Evolutionary conservation across 2,113 vertebrate genomes (phyloP).

Genomic region (Felis chaus): DNA sequence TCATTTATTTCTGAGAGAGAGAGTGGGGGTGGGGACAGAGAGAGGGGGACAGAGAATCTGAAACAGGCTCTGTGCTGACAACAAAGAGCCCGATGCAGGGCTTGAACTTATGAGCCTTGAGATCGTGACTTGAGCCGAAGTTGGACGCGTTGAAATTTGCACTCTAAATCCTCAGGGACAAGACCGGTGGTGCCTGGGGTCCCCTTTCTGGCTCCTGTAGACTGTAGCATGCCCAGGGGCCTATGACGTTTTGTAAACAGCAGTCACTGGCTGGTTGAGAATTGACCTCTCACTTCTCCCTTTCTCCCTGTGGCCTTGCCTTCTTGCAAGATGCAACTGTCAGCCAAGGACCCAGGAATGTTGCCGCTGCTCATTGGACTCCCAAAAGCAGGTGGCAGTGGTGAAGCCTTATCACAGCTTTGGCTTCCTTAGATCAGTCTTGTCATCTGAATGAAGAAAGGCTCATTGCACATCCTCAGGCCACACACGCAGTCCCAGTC

Average conservation of each 20-base stretch:
- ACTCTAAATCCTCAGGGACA: background rate
- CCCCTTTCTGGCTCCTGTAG: background rate
- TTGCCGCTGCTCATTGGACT: background rate
- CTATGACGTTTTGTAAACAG: background rate
- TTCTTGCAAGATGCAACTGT: no score
- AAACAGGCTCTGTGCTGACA: no score
- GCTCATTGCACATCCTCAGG: background rate
- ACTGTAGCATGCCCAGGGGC: background rate
- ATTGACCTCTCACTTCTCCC: background rate
- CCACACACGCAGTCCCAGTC: background rate
- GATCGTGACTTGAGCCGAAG: no score
- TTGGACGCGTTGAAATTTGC: background rate
- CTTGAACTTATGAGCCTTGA: no score
- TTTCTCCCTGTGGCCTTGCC: background rate
- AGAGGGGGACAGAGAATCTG: no score
- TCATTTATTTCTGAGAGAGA: no score
- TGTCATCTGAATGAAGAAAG: background rate
- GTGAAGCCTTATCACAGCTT: background rate
- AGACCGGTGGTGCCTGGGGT: background rate
- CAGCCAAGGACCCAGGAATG: background rate
- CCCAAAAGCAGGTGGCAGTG: background rate
- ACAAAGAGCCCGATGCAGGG: no score
- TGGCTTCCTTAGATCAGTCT: background rate
- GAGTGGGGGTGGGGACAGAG: no score
- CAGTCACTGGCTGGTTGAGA: background rate